phyloP scores from a whole-genome alignment of 2,888 invertebrate genomes.

The Coleophora deauratella region DNA sequence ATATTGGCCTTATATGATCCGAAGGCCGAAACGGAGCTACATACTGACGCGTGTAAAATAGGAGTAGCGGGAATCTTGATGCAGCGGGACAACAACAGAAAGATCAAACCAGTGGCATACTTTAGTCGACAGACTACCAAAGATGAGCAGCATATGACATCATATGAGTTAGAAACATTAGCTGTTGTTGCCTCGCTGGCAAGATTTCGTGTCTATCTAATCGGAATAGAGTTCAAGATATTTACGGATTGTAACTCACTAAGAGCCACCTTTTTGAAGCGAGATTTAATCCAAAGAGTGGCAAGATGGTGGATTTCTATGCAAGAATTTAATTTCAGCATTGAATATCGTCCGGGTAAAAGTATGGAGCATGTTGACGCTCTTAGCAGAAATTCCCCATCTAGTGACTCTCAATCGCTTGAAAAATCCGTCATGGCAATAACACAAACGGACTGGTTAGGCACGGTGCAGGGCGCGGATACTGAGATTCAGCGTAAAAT shows the following conservation, averaged over 20 bases:
- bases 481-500: no score
- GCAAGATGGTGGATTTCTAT: constrained; percentile 17
- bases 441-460: no score
- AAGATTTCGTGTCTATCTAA: constrained; percentile 10
- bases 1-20: constrained; percentile 7
- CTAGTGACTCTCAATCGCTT: no score
- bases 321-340: constrained; percentile 11
- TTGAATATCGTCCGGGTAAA: constrained; percentile 13
- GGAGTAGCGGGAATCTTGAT: constrained; percentile 10
- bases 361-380: constrained; percentile 17
- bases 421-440: no score
- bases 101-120: constrained; percentile 10
- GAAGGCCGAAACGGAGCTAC: constrained; percentile 4
- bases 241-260: constrained; percentile 15
- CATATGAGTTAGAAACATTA: constrained; percentile 14
- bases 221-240: constrained; percentile 12
- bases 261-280: constrained; percentile 14
- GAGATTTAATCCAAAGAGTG: constrained; percentile 14
- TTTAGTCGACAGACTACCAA: constrained; percentile 11
- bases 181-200: constrained; percentile 11
- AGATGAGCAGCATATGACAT: constrained; percentile 5
- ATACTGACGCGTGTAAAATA: constrained; percentile 8
- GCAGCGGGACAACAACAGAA: constrained; percentile 2
- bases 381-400: constrained; percentile 12
- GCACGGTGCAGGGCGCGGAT: no score